These are phyloP conservation scores for Nemurella pictetii DNA, from an alignment of 2,888 invertebrate species.

Conservation along the genomic window DNA sequence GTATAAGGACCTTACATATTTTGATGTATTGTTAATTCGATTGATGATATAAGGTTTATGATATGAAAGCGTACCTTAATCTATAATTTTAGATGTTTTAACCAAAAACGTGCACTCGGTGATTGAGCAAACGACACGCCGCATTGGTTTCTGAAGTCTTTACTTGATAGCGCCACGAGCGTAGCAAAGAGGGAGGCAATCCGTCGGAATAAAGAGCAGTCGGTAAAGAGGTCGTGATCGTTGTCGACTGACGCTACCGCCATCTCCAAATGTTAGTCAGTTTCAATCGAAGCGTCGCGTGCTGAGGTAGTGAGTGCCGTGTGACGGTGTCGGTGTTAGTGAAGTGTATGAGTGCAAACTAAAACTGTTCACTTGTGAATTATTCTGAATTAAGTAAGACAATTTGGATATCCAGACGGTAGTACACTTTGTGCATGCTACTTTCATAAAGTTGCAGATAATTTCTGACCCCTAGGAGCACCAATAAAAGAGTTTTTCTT, in stretches of 20 bases:
- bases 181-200: not conserved
- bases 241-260: not conserved
- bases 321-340: not conserved
- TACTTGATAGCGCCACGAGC: not conserved
- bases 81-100: not conserved
- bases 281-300: not conserved
- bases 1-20: not conserved
- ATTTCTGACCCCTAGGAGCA: not conserved
- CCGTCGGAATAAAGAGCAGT: not conserved
- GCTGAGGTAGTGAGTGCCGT: not conserved
- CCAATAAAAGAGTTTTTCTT: not conserved
- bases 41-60: not conserved
- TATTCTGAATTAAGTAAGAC: not conserved
- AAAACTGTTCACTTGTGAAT: not conserved
- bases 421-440: not conserved
- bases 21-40: not conserved
- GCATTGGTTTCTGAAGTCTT: not conserved
- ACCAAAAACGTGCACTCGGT: not conserved
- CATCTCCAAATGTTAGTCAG: not conserved
- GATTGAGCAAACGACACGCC: not conserved
- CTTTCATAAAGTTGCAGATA: not conserved
- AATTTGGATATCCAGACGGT: conserved; percentile 5
- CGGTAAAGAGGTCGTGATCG: not conserved
- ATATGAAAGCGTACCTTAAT: not conserved
- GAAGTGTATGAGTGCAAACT: not conserved